Percentiles rank a stretch among this genome's conserved stretches.
Conservation (phyloP, 2,888 invertebrate genomes). For the Drymonia ruficornis region DNA sequence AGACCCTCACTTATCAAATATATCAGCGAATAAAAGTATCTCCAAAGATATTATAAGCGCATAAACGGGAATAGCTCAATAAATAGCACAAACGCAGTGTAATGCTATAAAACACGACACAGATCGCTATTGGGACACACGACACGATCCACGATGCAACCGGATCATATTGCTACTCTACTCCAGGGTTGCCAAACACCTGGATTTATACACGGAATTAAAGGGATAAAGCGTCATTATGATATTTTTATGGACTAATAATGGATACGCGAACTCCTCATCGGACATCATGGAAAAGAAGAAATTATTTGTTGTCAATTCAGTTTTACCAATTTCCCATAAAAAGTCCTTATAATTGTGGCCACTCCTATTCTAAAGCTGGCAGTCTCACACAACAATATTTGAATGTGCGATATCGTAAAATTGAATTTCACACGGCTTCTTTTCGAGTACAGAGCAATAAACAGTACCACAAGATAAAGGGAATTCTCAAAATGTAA, state of each 20-base stretch:
- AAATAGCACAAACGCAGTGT: conserved; percentile 37
- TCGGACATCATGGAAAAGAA: background rate
- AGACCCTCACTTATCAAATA: background rate
- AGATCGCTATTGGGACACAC: conserved; percentile 32
- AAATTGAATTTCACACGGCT: background rate
- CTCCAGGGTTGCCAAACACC: conserved; percentile 16
- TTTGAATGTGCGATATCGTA: background rate
- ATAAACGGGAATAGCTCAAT: conserved; percentile 32
- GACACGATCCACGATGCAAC: conserved; percentile 24
- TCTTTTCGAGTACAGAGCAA: background rate
- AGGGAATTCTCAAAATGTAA: too few species aligned
- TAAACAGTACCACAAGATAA: too few species aligned
- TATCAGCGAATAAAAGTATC: background rate
- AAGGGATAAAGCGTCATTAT: conserved; percentile 11
- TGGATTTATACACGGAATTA: background rate
- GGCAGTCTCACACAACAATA: background rate
- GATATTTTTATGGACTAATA: conserved; percentile 1
- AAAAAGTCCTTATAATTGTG: too few species aligned
- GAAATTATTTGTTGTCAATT: conserved; percentile 11
- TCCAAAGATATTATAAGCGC: conserved; percentile 31
- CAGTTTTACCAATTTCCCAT: too few species aligned
- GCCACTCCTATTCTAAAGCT: conserved; percentile 1
- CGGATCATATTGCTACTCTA: conserved; percentile 24
- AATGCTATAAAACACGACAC: conserved; percentile 36
- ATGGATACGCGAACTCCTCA: too few species aligned